These are phyloP conservation scores for Ophonus ardosiacus DNA, from an alignment of 2,888 invertebrate genomes.

Conservation along the genomic window DNA sequence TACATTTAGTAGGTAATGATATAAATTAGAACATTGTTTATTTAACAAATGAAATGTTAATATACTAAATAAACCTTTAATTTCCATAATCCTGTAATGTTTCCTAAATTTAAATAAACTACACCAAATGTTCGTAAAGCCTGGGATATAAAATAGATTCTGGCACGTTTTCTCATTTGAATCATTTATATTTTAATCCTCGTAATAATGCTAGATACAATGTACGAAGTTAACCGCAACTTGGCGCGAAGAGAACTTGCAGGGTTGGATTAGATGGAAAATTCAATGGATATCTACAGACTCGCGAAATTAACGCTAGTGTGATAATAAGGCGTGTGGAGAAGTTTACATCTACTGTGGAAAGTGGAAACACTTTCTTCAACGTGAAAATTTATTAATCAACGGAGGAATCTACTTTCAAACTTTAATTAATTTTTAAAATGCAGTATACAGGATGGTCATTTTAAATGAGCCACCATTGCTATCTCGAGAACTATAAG, in stretches of 20 bases:
- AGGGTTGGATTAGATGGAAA: background rate
- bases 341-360: too few species aligned
- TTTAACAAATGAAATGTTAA: too few species aligned
- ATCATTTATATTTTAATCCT: slow-evolving; percentile 26
- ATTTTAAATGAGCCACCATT: too few species aligned
- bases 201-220: slow-evolving; percentile 20
- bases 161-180: slow-evolving; percentile 28
- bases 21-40: too few species aligned
- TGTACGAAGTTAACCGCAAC: slow-evolving; percentile 5
- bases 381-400: too few species aligned
- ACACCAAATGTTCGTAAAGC: background rate
- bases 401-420: too few species aligned
- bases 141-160: slow-evolving; percentile 10
- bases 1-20: too few species aligned
- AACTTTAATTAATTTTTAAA: too few species aligned
- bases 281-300: background rate
- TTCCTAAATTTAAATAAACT: background rate
- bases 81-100: background rate
- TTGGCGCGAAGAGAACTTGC: slow-evolving; percentile 16
- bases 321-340: background rate
- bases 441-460: too few species aligned
- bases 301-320: background rate
- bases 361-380: too few species aligned
- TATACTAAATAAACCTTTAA: too few species aligned
- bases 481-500: too few species aligned